phyloP scores from a whole-genome alignment of 2,888 invertebrate species.

The Linnaemya tessellans region DNA sequence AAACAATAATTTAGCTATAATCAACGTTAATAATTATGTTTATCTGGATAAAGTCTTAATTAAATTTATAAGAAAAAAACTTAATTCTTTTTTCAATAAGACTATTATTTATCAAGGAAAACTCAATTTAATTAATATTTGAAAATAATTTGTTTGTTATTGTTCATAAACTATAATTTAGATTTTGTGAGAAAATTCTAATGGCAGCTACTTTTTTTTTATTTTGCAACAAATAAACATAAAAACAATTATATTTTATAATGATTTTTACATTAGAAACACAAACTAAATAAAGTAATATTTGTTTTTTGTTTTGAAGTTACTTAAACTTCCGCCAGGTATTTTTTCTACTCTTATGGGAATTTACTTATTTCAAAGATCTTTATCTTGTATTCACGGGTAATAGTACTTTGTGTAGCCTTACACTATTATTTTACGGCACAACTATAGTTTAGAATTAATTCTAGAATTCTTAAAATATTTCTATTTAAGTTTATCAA shows the following conservation, averaged over 20 bases:
- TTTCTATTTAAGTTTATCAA: too few relatives aligned
- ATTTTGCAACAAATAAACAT: constrained; percentile 11
- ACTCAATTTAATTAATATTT: constrained; percentile 26
- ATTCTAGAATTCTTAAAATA: not conserved
- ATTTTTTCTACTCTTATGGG: constrained; percentile 15
- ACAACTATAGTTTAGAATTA: constrained; percentile 7
- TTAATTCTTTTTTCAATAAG: constrained; percentile 9
- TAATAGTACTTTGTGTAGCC: not conserved
- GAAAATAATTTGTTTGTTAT: constrained; percentile 35
- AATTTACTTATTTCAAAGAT: constrained; percentile 22
- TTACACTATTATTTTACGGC: not conserved
- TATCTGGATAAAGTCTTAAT: constrained; percentile 1
- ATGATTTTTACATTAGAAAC: constrained; percentile 17
- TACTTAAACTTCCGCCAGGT: constrained; percentile 42
- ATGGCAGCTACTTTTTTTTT: constrained; percentile 12
- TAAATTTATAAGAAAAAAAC: constrained; percentile 4
- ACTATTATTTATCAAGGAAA: constrained; percentile 25
- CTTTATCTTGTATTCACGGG: constrained; percentile 26
- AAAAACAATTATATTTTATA: constrained; percentile 21
- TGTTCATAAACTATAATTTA: constrained; percentile 49
- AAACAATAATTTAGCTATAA: not conserved
- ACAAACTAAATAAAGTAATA: constrained; percentile 8
- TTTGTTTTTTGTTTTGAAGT: not conserved
- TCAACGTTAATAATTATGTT: not conserved
- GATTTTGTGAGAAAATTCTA: constrained; percentile 49